Evolutionary conservation across 2,797 vertebrate species (phyloP), one percentile per base, ranked within the genome.

Genomic region (Yasuhikotakia modesta): DNA sequence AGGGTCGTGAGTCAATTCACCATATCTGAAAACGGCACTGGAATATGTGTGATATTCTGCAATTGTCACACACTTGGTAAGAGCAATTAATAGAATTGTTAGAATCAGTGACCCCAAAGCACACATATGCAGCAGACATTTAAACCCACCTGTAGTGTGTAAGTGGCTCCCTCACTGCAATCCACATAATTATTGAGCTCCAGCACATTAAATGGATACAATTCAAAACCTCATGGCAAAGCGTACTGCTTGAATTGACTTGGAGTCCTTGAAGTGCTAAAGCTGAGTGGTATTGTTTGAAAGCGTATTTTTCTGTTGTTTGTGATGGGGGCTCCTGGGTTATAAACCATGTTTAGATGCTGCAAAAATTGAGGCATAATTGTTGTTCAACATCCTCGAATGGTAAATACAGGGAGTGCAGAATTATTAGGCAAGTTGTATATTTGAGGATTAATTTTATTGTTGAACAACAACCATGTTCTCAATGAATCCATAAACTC

Each of bases 211-310:
- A 39, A 64, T 19, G 17, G 14, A 3, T 13, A 48, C 46, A 22
- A 22, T 52, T 30, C 45, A 73, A 74, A 73, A 64, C 5, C 50
- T 53, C 30, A 24, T 50, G 45, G 60, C 72, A 83, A 70, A 79
- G 82, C 21, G 12, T 6, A 7, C 57, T 30, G 14, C 14, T 57
- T 57, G 8, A 60, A 60, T 27, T 17, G 24, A 87, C 82, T 85
- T 81, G 58, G 79, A 89, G 86, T 86, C 84, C 86, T 88, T 88
- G 87, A 89, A 85, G 87, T 81, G 69, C 82, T 87, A 86, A 88
- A 84, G 83, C 72, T 76, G 76, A 50, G 57, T 35, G 13, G 46
- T 64, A 64, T 39, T 64, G 27, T 64, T 39, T 74, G 14, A 74
- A 52, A 39, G 60, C 64, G 52, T 30, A 52, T 52, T 74, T 14